Evolutionary conservation across 2,113 vertebrate genomes (phyloP).

Genomic region (Hippocampus abdominalis): DNA sequence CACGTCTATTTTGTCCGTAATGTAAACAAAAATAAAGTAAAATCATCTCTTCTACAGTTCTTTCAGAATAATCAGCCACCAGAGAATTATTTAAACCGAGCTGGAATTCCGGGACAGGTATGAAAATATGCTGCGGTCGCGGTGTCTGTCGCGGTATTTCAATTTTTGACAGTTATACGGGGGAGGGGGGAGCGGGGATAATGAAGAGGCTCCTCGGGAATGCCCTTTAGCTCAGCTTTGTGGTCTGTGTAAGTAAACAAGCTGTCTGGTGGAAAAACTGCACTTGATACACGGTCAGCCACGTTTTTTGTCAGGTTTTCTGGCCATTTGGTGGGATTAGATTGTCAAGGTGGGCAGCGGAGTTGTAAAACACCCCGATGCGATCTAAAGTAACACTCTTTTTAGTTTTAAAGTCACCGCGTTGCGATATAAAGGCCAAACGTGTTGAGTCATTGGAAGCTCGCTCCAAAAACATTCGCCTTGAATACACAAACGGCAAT

Average conservation of each 20-base stretch:
- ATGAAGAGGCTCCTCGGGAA: conserved; percentile 9
- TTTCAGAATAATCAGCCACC: neutral
- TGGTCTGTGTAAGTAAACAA: conserved; percentile 51
- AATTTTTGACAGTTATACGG: conserved; percentile 25
- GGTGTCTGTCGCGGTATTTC: neutral
- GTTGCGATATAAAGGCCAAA: neutral
- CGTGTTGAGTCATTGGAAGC: neutral
- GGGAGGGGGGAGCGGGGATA: neutral
- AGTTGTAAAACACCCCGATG: neutral
- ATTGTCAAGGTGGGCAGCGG: neutral
- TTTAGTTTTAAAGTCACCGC: neutral
- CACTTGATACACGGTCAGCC: conserved; percentile 10
- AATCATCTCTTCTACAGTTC: too few relatives aligned
- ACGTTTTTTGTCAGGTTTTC: neutral
- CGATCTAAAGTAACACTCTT: neutral
- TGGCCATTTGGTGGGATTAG: neutral
- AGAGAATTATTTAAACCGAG: neutral
- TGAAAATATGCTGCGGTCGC: conserved; percentile 4
- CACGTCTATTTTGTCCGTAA: neutral
- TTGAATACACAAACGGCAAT: too few relatives aligned
- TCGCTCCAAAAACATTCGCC: too few relatives aligned
- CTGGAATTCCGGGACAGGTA: conserved; percentile 2
- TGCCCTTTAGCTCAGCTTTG: conserved; percentile 16
- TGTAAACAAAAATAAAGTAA: too few relatives aligned
- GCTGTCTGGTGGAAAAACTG: conserved; percentile 47